Conservation (phyloP, 2,888 invertebrate species). For the Eilema sororculum region DNA sequence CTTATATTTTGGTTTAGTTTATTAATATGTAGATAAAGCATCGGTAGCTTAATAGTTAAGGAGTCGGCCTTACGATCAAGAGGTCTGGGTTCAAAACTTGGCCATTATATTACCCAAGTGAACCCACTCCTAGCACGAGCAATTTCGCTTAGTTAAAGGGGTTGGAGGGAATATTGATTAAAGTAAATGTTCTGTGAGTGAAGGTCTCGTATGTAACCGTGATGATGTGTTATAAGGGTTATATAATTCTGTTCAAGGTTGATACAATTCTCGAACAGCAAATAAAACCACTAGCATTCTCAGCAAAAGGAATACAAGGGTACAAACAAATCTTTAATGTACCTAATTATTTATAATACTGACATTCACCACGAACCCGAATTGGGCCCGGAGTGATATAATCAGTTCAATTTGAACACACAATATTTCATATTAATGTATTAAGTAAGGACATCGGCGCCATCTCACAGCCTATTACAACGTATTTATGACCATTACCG, state of each 20-base stretch:
- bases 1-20: background rate
- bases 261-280: background rate
- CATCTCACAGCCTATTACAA: conserved; percentile 45
- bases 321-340: conserved; percentile 28
- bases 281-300: background rate
- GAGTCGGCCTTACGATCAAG: too few species aligned
- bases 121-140: too few species aligned
- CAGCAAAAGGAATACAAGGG: conserved; percentile 21
- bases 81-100: too few species aligned
- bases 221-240: background rate
- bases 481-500: conserved; percentile 51
- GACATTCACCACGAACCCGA: conserved; percentile 32
- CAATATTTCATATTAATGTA: conserved; percentile 58
- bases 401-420: conserved; percentile 49
- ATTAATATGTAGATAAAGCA: too few species aligned
- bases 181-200: too few species aligned
- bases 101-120: too few species aligned
- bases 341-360: conserved; percentile 33
- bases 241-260: background rate
- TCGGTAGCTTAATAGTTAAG: too few species aligned
- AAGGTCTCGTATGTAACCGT: too few species aligned
- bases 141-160: too few species aligned
- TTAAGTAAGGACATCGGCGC: conserved; percentile 57
- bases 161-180: too few species aligned
- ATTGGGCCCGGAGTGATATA: conserved; percentile 35